These are phyloP conservation scores for Polymixis lichenea DNA, from an alignment of 2,888 invertebrate genomes.

Conservation along the genomic window DNA sequence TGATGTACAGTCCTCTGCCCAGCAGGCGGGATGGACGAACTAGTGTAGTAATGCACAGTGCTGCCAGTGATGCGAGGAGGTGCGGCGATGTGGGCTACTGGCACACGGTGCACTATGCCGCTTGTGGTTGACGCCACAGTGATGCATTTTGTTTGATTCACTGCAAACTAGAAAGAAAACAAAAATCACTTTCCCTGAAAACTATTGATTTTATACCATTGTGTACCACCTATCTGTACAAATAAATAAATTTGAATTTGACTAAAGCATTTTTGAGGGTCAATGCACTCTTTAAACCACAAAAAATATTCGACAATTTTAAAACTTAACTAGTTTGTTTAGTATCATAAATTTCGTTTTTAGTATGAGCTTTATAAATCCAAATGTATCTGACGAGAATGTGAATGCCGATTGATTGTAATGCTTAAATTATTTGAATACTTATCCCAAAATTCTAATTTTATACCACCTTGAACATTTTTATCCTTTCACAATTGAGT, in stretches of 20 bases:
- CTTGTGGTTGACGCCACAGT: conserved; percentile 87
- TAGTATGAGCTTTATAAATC: background rate
- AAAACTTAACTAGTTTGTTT: background rate
- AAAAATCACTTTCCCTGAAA: too few relatives aligned
- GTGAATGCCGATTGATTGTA: too few relatives aligned
- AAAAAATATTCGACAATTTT: background rate
- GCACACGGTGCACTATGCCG: conserved; percentile 87
- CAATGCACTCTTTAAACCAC: background rate
- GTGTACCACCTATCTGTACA: background rate
- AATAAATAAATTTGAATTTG: background rate
- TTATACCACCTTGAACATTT: too few relatives aligned
- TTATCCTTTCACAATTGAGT: background rate
- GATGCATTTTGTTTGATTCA: conserved; percentile 85
- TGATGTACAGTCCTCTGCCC: conserved; percentile 79
- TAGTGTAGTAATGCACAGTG: conserved; percentile 83
- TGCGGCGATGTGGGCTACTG: conserved; percentile 83
- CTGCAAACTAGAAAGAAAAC: conserved; percentile 77
- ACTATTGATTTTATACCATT: background rate
- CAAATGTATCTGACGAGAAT: too few relatives aligned
- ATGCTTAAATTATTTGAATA: too few relatives aligned
- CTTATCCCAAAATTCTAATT: too few relatives aligned
- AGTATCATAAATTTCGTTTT: background rate
- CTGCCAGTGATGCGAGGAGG: conserved; percentile 83
- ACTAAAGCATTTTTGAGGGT: too few relatives aligned
- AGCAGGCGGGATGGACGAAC: conserved; percentile 66